Conservation (phyloP, 2,113 vertebrate species). For the Psammodynastes pulverulentus region DNA sequence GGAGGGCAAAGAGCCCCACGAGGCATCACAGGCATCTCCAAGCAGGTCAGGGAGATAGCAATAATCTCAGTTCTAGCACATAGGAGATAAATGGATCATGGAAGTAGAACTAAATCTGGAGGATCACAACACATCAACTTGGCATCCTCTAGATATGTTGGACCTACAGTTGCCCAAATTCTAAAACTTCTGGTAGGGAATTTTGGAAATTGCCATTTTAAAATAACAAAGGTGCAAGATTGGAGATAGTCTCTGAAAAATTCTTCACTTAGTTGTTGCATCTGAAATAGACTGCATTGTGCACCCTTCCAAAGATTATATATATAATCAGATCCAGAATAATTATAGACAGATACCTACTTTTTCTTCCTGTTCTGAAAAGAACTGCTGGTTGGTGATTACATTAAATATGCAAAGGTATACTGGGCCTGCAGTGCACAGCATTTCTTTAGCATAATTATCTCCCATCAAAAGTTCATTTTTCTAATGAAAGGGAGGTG, state of each 20-base stretch:
- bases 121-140: neutral
- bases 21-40: neutral
- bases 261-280: neutral
- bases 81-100: neutral
- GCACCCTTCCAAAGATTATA: no score
- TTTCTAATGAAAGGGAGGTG: no score
- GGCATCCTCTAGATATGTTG: neutral
- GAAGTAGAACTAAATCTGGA: neutral
- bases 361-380: neutral
- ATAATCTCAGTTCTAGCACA: no score
- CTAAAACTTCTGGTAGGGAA: neutral
- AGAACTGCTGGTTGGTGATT: neutral
- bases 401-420: conserved; percentile 24
- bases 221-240: neutral
- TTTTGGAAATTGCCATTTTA: neutral
- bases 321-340: neutral
- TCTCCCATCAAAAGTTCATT: neutral
- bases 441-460: neutral
- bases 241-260: neutral
- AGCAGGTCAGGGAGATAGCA: neutral
- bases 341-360: neutral
- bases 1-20: no score
- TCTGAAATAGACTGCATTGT: neutral
- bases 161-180: neutral
- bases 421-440: neutral